Conservation (phyloP, 2,797 vertebrate genomes). For the Periophthalmus magnuspinnatus region DNA sequence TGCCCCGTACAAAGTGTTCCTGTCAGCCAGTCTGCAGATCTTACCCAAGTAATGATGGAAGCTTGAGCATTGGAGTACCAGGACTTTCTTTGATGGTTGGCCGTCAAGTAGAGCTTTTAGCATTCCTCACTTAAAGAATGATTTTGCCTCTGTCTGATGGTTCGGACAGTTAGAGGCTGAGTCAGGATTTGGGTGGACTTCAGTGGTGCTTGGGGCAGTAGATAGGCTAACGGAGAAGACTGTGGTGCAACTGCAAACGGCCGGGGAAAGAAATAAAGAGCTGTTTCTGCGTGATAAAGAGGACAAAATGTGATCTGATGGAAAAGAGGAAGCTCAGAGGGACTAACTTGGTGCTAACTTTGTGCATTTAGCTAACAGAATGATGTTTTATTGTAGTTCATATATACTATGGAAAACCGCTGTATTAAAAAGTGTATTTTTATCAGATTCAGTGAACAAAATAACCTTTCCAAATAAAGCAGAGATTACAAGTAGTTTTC, state of each 20-base stretch:
- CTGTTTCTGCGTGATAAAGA: conserved; percentile 51
- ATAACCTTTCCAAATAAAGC: no score
- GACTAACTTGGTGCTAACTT: background rate
- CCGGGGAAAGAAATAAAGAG: conserved; percentile 31
- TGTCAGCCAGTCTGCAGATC: conserved; percentile 52
- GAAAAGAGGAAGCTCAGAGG: background rate
- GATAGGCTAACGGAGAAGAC: conserved; percentile 44
- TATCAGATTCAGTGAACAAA: background rate
- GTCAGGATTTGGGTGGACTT: conserved; percentile 56
- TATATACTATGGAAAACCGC: background rate
- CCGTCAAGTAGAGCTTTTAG: conserved; percentile 67
- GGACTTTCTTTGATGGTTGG: conserved; percentile 57
- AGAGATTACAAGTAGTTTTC: no score
- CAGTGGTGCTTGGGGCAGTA: conserved; percentile 39
- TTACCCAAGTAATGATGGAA: conserved; percentile 65
- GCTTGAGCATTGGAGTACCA: conserved; percentile 57
- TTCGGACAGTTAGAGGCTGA: conserved; percentile 43
- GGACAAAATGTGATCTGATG: conserved; percentile 5
- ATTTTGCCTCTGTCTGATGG: conserved; percentile 27
- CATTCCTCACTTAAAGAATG: conserved; percentile 54
- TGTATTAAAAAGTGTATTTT: background rate
- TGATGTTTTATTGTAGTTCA: background rate
- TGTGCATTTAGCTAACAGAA: background rate
- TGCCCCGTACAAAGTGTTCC: conserved; percentile 48
- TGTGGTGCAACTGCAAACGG: conserved; percentile 41